Conservation (phyloP, 2,113 vertebrate species). For the Prionailurus viverrinus region DNA sequence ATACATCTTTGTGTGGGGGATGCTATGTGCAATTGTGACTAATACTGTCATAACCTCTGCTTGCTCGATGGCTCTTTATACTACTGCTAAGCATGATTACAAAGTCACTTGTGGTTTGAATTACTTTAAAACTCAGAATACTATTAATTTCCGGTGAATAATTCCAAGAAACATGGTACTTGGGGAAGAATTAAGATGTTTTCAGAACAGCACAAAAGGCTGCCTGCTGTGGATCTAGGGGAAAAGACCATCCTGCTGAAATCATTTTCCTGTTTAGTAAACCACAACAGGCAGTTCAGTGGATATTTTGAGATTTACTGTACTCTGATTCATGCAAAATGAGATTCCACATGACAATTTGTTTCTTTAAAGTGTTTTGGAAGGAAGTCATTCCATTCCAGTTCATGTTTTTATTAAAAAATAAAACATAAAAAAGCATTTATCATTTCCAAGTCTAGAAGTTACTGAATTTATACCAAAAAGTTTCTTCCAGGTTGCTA, state of each 20-base stretch:
- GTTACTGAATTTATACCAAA: not conserved
- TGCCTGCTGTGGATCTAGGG: constrained; percentile 14
- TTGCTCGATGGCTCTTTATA: not conserved
- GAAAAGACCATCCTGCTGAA: not conserved
- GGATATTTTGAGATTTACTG: constrained; percentile 68
- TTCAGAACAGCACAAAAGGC: constrained; percentile 52
- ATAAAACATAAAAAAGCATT: not conserved
- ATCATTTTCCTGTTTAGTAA: constrained; percentile 56
- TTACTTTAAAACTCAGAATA: constrained; percentile 53
- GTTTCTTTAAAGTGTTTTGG: constrained; percentile 63
- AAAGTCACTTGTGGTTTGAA: constrained; percentile 66
- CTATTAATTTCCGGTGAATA: constrained; percentile 68
- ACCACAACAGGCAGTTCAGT: constrained; percentile 25
- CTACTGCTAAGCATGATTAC: not conserved
- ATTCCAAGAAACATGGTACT: constrained; percentile 71
- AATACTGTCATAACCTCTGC: not conserved
- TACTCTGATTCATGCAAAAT: constrained; percentile 62
- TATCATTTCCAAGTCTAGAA: constrained; percentile 14
- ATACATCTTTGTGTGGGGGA: not conserved
- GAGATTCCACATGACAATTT: constrained; percentile 66
- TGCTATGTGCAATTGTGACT: not conserved
- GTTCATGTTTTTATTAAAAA: not conserved
- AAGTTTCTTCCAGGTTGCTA: not conserved
- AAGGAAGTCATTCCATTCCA: constrained; percentile 17
- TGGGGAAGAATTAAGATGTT: constrained; percentile 72